Conservation (phyloP, 2,888 invertebrate species). For the Scaptomyza parva region DNA sequence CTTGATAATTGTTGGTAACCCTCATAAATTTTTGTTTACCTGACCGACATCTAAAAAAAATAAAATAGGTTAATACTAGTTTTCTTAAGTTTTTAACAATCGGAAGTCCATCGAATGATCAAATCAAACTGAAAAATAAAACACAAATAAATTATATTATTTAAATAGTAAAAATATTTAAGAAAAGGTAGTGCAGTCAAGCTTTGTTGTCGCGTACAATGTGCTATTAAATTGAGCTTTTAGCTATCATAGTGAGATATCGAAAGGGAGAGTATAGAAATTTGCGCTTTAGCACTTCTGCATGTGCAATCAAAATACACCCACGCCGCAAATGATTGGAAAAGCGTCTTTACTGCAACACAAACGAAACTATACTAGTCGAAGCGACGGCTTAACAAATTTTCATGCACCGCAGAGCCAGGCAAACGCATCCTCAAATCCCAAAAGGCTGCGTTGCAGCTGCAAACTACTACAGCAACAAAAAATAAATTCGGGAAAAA, state of each 20-base stretch:
- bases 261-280: too few relatives aligned
- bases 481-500: conserved; percentile 32
- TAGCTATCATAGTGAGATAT: background rate
- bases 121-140: conserved; percentile 9
- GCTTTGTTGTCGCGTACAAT: conserved; percentile 9
- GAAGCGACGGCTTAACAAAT: conserved; percentile 64
- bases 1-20: conserved; percentile 41
- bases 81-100: background rate
- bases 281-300: conserved; percentile 27
- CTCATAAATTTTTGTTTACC: conserved; percentile 35
- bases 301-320: background rate
- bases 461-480: conserved; percentile 54
- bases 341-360: conserved; percentile 81
- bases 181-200: conserved; percentile 13
- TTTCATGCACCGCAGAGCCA: conserved; percentile 55
- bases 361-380: conserved; percentile 79
- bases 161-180: background rate
- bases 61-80: conserved; percentile 52
- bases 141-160: conserved; percentile 11
- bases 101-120: background rate
- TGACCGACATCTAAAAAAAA: conserved; percentile 51
- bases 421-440: conserved; percentile 60
- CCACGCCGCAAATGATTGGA: conserved; percentile 54
- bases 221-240: conserved; percentile 3
- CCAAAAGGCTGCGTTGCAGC: conserved; percentile 61